Conservation (phyloP, 2,113 vertebrate genomes). For the Semnornis frantzii region DNA sequence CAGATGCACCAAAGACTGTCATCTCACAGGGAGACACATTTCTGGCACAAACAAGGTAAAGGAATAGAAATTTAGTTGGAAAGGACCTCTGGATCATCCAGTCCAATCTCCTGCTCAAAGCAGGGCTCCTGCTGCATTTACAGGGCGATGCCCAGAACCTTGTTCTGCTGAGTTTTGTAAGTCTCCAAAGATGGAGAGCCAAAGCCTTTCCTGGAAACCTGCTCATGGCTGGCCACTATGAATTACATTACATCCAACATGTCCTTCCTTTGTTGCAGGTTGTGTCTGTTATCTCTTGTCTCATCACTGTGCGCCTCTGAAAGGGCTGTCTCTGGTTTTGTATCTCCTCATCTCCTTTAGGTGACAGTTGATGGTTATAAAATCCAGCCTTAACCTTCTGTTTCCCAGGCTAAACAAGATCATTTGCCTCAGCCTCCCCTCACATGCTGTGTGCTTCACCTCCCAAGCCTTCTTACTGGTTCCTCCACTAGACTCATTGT, state of each 20-base stretch:
- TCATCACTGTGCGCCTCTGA: not conserved
- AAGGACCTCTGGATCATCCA: not conserved
- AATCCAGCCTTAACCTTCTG: not conserved
- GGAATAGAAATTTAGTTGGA: not conserved
- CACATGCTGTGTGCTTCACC: not conserved
- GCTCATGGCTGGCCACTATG: not conserved
- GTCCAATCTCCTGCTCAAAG: too few species aligned
- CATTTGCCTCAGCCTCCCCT: not conserved
- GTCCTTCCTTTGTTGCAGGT: not conserved
- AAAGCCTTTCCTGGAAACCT: not conserved
- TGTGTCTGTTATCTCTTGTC: not conserved
- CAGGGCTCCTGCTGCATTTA: accelerated
- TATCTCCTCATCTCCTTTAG: not conserved
- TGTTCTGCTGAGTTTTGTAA: not conserved
- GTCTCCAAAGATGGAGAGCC: not conserved
- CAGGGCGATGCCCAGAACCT: not conserved
- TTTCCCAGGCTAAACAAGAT: not conserved
- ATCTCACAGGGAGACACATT: not conserved
- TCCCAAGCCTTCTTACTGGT: not conserved
- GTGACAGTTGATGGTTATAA: not conserved
- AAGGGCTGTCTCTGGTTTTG: not conserved
- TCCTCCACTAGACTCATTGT: not conserved
- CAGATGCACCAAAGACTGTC: not conserved
- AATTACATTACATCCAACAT: not conserved
- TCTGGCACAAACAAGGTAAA: not conserved